phyloP scores from a whole-genome alignment of 2,113 vertebrate genomes.

The Vidua chalybeata region DNA sequence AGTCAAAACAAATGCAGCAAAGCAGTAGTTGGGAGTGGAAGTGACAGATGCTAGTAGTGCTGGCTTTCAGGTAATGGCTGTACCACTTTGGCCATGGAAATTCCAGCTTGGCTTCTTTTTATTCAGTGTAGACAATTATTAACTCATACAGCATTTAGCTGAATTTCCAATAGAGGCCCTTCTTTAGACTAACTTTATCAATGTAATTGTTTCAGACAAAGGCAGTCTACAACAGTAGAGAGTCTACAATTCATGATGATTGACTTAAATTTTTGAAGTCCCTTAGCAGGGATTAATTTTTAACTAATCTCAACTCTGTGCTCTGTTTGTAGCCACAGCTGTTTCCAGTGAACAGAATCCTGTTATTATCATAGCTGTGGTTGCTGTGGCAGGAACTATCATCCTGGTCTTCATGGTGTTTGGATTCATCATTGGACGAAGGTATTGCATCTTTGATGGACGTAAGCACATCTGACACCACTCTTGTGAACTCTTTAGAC shows the following conservation, averaged over 20 bases:
- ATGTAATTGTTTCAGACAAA: neutral
- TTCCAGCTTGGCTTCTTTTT: neutral
- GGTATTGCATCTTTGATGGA: slow-evolving; percentile 80
- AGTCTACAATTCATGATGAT: neutral
- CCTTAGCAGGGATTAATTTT: neutral
- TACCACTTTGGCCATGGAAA: neutral
- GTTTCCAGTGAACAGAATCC: slow-evolving; percentile 98
- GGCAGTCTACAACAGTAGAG: neutral
- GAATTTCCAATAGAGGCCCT: neutral
- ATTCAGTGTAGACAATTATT: neutral
- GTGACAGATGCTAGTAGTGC: neutral
- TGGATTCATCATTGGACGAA: slow-evolving; percentile 99
- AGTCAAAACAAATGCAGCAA: neutral
- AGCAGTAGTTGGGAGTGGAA: neutral
- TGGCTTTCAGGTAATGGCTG: neutral
- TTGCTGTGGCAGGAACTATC: slow-evolving; percentile 97
- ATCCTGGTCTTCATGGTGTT: slow-evolving; percentile 99
- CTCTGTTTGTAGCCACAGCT: slow-evolving; percentile 82
- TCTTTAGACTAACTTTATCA: neutral
- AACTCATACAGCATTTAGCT: neutral
- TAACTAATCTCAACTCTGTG: slow-evolving; percentile 14
- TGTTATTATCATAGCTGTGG: slow-evolving; percentile 98
- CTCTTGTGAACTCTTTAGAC: neutral
- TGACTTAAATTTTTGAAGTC: neutral
- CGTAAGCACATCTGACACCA: neutral